phyloP scores from a whole-genome alignment of 1,140 invertebrate genomes.

The Bilobella aurantiaca region DNA sequence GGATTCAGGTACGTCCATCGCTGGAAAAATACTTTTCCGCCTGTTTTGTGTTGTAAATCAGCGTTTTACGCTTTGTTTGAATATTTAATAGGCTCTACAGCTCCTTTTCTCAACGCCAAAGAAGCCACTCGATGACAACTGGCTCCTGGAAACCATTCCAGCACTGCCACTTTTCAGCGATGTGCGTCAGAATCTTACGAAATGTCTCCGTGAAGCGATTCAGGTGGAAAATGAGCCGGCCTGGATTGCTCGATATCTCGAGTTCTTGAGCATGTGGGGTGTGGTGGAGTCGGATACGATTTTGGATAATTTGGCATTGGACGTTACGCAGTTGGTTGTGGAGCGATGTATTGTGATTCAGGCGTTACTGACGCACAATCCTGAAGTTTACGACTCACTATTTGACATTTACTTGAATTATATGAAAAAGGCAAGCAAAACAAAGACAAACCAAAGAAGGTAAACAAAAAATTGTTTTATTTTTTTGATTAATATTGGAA shows the following conservation, averaged over 20 bases:
- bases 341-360: conserved; percentile 80
- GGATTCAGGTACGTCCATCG: conserved; percentile 49
- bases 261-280: conserved; percentile 41
- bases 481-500: no score
- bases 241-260: conserved; percentile 46
- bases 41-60: no score
- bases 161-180: conserved; percentile 59
- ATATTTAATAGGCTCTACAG: conserved; percentile 53
- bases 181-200: conserved; percentile 55
- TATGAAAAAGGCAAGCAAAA: conserved; percentile 51
- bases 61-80: no score
- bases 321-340: conserved; percentile 82
- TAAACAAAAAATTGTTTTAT: neutral
- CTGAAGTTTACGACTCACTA: conserved; percentile 44
- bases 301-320: conserved; percentile 38
- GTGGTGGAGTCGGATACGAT: conserved; percentile 15
- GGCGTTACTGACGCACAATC: conserved; percentile 58
- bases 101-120: conserved; percentile 47
- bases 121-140: conserved; percentile 42
- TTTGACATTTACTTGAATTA: conserved; percentile 67
- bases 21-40: conserved; percentile 2
- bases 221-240: conserved; percentile 59
- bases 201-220: conserved; percentile 66
- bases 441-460: conserved; percentile 37
- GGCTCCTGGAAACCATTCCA: conserved; percentile 68